Base-by-base conservation (phyloP, 1,140 invertebrate genomes). In the Pogonognathellus flavescens region DNA sequence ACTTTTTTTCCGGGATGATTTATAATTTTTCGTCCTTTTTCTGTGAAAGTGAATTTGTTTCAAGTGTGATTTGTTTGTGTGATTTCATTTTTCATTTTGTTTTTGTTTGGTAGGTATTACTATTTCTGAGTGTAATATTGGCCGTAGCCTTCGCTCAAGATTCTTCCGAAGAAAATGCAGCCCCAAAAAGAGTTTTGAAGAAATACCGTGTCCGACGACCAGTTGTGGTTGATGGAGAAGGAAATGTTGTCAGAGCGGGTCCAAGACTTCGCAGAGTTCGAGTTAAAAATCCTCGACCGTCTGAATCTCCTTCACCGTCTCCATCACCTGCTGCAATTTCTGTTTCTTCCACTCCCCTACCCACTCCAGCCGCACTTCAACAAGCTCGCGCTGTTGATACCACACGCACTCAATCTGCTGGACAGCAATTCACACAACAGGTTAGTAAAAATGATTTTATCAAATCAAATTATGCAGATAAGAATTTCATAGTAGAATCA, bases 131-230 rank as follows among this genome's bases (percentile, higher is more conserved):
- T 80, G 53, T 85, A 41, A 55, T 87, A 25, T 20, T 86, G 55
- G 82, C 84, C 3, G 57, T 70, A 50, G 76, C 76, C 1, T 82
- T 86, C 31, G 80, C 84, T 86, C 84, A 87, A 84, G 87, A 87
- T 22, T 87, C 87, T 9, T 84, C 84, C 2, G 88, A 88, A 85
- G 88, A 88, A 57, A 83, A 49, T 25, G 60, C 80, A 57, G 80
- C 83, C n/a, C 88, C 88, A 31, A 88, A 86, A 60, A 82, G 83
- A 84, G 86, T 87, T 14, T 53, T 88, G 31, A 87, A 84, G 52
- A 87, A 87, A 70, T 88, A 88, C 50, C 53, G 88, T 50, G 85
- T 88, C 1, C 50, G 88, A 55, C 62, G 88, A 60, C 88, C 88
- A 22, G 62, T 87, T 13, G 70, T 87, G 55, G 86, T 87, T 8